These are phyloP conservation scores for Manis javanica DNA, from an alignment of 2,797 vertebrate species.

Conservation along the genomic window DNA sequence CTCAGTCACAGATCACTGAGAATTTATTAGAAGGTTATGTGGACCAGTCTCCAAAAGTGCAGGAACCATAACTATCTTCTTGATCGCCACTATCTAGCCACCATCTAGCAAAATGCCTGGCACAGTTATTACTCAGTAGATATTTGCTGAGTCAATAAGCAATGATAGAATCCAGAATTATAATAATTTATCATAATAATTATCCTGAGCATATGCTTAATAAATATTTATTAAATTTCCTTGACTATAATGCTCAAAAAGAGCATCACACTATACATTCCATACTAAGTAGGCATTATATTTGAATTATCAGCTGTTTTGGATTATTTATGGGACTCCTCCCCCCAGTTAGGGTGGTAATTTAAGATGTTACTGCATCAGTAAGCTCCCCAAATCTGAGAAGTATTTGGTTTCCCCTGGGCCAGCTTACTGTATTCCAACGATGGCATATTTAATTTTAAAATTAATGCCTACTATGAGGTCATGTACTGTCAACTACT, in stretches of 20 bases:
- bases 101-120: background rate
- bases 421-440: constrained; percentile 23
- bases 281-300: constrained; percentile 52
- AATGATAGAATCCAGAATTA: background rate
- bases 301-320: constrained; percentile 73
- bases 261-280: constrained; percentile 36
- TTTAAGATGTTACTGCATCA: constrained; percentile 64
- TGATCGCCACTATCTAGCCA: background rate
- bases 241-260: constrained; percentile 25
- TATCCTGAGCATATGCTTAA: background rate
- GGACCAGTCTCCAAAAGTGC: background rate
- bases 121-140: background rate
- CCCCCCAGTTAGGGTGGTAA: constrained; percentile 18
- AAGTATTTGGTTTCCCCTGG: constrained; percentile 33
- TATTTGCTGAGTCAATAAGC: background rate
- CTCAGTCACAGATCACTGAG: background rate
- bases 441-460: constrained; percentile 38
- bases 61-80: background rate
- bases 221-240: constrained; percentile 26
- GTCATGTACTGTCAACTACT: background rate
- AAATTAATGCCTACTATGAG: constrained; percentile 21
- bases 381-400: constrained; percentile 52
- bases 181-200: background rate
- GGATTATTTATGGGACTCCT: constrained; percentile 68
- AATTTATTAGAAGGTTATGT: background rate